Evolutionary conservation across 2,888 invertebrate genomes (phyloP).

Genomic region (Prenolepis imparis): DNA sequence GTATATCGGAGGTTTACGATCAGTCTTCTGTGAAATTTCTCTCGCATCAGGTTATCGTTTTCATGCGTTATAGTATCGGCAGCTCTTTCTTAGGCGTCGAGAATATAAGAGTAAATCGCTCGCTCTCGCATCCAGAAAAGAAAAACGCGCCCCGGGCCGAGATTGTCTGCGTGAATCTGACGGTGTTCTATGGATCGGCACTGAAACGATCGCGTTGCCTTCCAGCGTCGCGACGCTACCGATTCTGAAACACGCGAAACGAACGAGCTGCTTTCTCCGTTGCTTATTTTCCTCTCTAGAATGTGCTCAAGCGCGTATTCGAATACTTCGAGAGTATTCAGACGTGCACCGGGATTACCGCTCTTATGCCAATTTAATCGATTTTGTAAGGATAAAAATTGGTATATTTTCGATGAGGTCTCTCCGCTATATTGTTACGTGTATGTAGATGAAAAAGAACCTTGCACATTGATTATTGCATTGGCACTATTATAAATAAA

Average conservation of each 20-base stretch:
- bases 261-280: conserved; percentile 32
- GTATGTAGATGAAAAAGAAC: background rate
- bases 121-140: conserved; percentile 31
- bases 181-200: conserved; percentile 38
- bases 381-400: background rate
- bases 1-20: conserved; percentile 39
- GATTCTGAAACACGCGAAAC: conserved; percentile 33
- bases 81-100: conserved; percentile 38
- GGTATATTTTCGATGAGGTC: background rate
- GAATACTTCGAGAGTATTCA: conserved; percentile 23
- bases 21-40: conserved; percentile 38
- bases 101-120: conserved; percentile 45
- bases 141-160: conserved; percentile 31
- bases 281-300: conserved; percentile 45
- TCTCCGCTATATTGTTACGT: background rate
- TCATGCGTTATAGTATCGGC: conserved; percentile 33
- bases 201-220: conserved; percentile 23
- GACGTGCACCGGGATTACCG: background rate
- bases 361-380: background rate
- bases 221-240: conserved; percentile 31
- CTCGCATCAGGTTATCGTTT: conserved; percentile 42
- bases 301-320: conserved; percentile 10
- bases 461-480: background rate
- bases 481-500: background rate
- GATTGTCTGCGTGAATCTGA: conserved; percentile 46